Evolutionary conservation across 2,797 vertebrate genomes (phyloP).

Genomic region (Holocentrus rufus): DNA sequence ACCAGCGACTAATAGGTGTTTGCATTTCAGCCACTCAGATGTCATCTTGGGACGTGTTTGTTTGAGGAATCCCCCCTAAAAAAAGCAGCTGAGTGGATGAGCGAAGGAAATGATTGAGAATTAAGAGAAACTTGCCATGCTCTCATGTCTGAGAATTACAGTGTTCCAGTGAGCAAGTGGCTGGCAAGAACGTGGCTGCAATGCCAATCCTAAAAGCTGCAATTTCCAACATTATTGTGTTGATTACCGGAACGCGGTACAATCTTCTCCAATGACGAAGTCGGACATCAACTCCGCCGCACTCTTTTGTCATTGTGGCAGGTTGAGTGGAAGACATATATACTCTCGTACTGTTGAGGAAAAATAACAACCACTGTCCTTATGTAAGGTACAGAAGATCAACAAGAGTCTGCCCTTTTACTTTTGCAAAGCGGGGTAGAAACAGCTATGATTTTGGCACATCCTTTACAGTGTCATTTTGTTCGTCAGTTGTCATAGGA

Average conservation of each 20-base stretch:
- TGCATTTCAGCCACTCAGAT: constrained; percentile 31
- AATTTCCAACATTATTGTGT: constrained; percentile 50
- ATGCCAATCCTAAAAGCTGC: constrained; percentile 69
- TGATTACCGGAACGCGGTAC: constrained; percentile 49
- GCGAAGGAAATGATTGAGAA: constrained; percentile 52
- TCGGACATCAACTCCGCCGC: constrained; percentile 40
- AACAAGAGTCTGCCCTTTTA: background rate
- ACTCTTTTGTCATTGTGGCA: constrained; percentile 36
- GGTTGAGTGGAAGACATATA: constrained; percentile 4
- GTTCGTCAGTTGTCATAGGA: constrained; percentile 41
- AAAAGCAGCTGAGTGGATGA: constrained; percentile 45
- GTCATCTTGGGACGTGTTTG: constrained; percentile 59
- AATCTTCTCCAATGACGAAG: constrained; percentile 45
- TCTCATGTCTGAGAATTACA: constrained; percentile 44
- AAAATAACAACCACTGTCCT: background rate
- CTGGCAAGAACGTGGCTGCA: constrained; percentile 43
- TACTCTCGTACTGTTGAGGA: constrained; percentile 18
- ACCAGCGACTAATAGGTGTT: constrained; percentile 9
- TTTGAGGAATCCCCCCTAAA: constrained; percentile 39
- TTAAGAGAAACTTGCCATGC: constrained; percentile 38
- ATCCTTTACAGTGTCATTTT: background rate
- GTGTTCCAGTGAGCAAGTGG: constrained; percentile 43
- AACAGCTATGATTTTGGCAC: constrained; percentile 2
- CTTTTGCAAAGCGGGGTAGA: background rate
- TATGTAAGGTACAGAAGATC: background rate